These are phyloP conservation scores for Oenanthe oenanthe DNA, from an alignment of 2,113 vertebrate genomes.

Conservation along the genomic window DNA sequence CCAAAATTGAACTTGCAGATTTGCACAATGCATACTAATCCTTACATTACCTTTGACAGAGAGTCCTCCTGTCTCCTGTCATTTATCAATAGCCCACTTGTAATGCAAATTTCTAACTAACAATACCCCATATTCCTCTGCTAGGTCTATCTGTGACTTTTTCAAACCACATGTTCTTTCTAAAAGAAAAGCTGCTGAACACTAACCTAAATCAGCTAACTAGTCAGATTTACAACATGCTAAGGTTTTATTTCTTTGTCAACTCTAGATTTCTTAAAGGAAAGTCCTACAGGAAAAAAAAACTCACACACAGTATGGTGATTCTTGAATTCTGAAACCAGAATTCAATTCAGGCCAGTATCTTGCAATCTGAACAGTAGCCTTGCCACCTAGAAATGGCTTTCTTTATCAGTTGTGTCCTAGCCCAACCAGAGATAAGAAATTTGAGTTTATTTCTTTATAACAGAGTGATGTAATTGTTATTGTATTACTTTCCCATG, in stretches of 20 bases:
- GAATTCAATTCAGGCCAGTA: too few species aligned
- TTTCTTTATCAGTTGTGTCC: neutral
- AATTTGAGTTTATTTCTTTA: neutral
- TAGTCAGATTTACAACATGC: neutral
- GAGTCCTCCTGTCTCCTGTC: neutral
- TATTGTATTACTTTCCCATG: neutral
- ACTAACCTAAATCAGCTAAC: neutral
- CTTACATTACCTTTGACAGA: conserved; percentile 9
- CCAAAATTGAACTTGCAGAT: conserved; percentile 12
- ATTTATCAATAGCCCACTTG: conserved; percentile 11
- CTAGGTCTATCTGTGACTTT: neutral
- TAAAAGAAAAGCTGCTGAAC: neutral
- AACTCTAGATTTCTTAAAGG: neutral
- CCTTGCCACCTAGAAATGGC: neutral
- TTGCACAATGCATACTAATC: neutral
- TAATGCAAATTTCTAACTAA: conserved; percentile 25
- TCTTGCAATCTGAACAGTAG: neutral
- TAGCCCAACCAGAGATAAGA: neutral
- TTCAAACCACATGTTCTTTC: neutral
- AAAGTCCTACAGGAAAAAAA: neutral
- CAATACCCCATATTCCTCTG: neutral
- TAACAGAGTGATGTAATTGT: neutral
- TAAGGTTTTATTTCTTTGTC: neutral
- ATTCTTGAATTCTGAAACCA: neutral
- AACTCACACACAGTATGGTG: neutral